Conservation (phyloP, 1,140 invertebrate species). For the Ostrea denselamellosa region DNA sequence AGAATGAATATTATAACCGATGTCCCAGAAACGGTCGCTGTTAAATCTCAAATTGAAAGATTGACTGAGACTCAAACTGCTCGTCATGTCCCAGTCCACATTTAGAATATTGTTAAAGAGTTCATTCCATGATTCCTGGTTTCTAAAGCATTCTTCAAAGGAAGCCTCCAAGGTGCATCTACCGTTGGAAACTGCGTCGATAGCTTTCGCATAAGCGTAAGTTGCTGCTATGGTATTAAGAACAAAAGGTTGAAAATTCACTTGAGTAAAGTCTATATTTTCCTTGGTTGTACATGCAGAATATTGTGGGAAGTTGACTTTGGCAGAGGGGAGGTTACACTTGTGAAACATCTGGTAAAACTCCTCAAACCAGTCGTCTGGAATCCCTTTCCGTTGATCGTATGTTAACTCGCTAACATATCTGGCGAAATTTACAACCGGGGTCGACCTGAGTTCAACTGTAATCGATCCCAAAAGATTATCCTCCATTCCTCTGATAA, state of each 20-base stretch:
- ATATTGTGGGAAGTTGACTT: constrained; percentile 67
- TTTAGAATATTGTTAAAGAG: constrained; percentile 50
- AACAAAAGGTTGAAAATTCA: constrained; percentile 64
- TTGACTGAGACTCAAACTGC: constrained; percentile 28
- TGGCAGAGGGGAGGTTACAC: constrained; percentile 68
- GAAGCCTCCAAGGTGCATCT: constrained; percentile 21
- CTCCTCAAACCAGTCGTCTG: constrained; percentile 79
- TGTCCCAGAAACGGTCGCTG: constrained; percentile 64
- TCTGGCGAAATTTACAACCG: constrained; percentile 78
- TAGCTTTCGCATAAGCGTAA: constrained; percentile 72
- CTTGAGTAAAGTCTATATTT: constrained; percentile 14
- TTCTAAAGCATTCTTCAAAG: constrained; percentile 47
- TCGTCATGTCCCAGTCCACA: constrained; percentile 37
- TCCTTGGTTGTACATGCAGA: constrained; percentile 44
- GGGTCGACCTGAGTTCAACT: constrained; percentile 81
- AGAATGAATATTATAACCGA: constrained; percentile 57
- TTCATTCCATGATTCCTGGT: constrained; percentile 28
- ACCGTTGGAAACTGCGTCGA: constrained; percentile 55
- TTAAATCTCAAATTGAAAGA: constrained; percentile 58
- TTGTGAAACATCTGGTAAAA: constrained; percentile 78
- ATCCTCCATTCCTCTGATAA: constrained; percentile 84
- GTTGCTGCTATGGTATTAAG: constrained; percentile 75
- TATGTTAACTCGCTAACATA: constrained; percentile 71
- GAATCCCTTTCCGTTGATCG: constrained; percentile 73
- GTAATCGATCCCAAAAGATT: constrained; percentile 88